phyloP scores from a whole-genome alignment of 2,888 invertebrate species.

The Dexiosoma caninum region DNA sequence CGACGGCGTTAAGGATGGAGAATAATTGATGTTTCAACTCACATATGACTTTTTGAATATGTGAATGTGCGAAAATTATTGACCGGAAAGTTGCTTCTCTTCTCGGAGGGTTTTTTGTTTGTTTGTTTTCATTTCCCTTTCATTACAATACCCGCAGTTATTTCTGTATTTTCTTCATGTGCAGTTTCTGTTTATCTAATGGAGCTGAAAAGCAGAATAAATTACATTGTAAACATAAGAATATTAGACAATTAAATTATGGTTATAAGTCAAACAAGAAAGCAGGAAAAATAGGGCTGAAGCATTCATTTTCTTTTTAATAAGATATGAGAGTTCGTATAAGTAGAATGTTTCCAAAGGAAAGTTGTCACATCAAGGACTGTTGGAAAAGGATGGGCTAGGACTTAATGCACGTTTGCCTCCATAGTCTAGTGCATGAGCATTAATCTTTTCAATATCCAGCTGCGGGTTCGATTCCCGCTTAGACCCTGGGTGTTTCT shows the following conservation, averaged over 20 bases:
- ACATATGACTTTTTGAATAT: slow-evolving; percentile 46
- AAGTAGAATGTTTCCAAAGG: too few species aligned
- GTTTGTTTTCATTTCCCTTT: not conserved
- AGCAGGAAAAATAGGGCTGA: not conserved
- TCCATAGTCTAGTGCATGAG: too few species aligned
- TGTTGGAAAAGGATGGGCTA: too few species aligned
- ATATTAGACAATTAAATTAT: slow-evolving; percentile 49
- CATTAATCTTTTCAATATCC: too few species aligned
- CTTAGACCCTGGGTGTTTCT: too few species aligned
- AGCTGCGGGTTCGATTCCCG: too few species aligned
- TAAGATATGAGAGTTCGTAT: too few species aligned
- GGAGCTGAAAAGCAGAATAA: slow-evolving; percentile 20
- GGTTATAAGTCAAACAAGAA: slow-evolving; percentile 33
- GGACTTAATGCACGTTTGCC: too few species aligned
- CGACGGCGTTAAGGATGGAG: slow-evolving; percentile 33
- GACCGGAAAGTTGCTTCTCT: slow-evolving; percentile 47
- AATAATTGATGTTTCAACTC: slow-evolving; percentile 38
- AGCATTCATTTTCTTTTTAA: too few species aligned
- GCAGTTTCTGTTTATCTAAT: slow-evolving; percentile 13
- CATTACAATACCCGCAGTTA: not conserved
- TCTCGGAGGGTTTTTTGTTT: not conserved
- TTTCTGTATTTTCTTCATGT: not conserved
- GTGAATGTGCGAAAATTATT: slow-evolving; percentile 60
- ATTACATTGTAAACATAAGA: slow-evolving; percentile 49
- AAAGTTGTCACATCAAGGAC: too few species aligned